These are phyloP conservation scores for Cylloceria caligata DNA, from an alignment of 2,888 invertebrate species.

Conservation along the genomic window DNA sequence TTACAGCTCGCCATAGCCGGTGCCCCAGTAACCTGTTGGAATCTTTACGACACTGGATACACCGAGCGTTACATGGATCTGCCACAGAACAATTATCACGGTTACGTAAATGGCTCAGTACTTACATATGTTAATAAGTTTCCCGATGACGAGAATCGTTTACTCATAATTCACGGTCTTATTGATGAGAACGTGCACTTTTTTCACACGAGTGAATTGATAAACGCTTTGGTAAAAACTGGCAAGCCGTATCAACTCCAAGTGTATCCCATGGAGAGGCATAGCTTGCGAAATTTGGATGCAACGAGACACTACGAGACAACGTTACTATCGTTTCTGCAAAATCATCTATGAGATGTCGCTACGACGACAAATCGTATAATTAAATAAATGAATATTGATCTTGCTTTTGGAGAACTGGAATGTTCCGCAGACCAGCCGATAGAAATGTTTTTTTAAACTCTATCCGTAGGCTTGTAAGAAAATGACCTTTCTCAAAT, in stretches of 20 bases:
- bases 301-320: constrained; percentile 99
- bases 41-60: constrained; percentile 99
- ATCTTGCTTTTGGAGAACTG: constrained; percentile 36
- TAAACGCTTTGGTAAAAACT: constrained; percentile 95
- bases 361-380: constrained; percentile 50
- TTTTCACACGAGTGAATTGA: constrained; percentile 96
- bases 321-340: constrained; percentile 95
- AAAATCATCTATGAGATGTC: constrained; percentile 88
- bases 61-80: constrained; percentile 98
- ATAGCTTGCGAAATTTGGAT: constrained; percentile 96
- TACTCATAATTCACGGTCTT: constrained; percentile 98
- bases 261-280: constrained; percentile 98
- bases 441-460: neutral
- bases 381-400: constrained; percentile 34
- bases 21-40: constrained; percentile 99
- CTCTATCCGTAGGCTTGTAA: neutral
- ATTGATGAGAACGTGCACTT: constrained; percentile 99
- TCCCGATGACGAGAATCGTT: constrained; percentile 95
- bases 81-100: constrained; percentile 91
- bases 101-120: constrained; percentile 94
- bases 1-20: constrained; percentile 94
- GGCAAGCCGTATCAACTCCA: constrained; percentile 98
- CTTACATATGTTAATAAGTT: constrained; percentile 94
- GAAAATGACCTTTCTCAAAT: constrained; percentile 11
- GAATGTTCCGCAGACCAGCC: neutral